Evolutionary conservation across 1,140 invertebrate species (phyloP).

Genomic region (Pissodes strobi): DNA sequence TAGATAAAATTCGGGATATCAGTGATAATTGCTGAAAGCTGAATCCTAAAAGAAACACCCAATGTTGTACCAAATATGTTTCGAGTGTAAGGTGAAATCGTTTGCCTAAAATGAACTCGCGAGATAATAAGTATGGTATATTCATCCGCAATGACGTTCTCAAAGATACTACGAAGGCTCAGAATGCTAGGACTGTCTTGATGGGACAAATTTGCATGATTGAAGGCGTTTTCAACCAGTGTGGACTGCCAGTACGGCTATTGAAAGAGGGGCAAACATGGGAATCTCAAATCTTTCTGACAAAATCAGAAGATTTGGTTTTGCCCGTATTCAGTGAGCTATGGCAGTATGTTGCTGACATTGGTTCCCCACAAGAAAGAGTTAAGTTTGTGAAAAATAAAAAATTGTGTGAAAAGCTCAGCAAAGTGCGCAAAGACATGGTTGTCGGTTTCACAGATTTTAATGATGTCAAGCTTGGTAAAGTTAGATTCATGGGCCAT

Average conservation of each 20-base stretch:
- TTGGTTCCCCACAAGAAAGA: conserved; percentile 58
- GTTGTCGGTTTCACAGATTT: conserved; percentile 51
- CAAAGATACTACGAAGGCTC: conserved; percentile 25
- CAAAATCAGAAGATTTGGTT: conserved; percentile 37
- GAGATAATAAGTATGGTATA: conserved; percentile 45
- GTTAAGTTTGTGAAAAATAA: conserved; percentile 58
- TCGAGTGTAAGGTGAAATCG: conserved; percentile 5
- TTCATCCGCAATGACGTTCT: conserved; percentile 43
- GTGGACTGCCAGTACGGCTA: conserved; percentile 40
- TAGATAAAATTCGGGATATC: conserved; percentile 2
- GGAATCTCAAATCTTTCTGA: conserved; percentile 43
- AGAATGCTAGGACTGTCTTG: conserved; percentile 42
- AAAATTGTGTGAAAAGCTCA: conserved; percentile 56
- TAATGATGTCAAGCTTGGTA: conserved; percentile 52
- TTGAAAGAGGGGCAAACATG: conserved; percentile 48
- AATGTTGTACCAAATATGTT: conserved; percentile 16
- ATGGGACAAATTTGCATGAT: conserved; percentile 51
- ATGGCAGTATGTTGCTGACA: conserved; percentile 59
- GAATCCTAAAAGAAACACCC: no score
- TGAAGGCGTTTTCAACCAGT: conserved; percentile 36
- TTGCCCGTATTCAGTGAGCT: conserved; percentile 45
- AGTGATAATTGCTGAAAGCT: conserved; percentile 1
- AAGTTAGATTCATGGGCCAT: conserved; percentile 61
- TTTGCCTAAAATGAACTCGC: conserved; percentile 42
- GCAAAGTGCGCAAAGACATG: conserved; percentile 48